These are phyloP conservation scores for Platichthys flesus DNA, from an alignment of 2,113 vertebrate species.

Conservation along the genomic window DNA sequence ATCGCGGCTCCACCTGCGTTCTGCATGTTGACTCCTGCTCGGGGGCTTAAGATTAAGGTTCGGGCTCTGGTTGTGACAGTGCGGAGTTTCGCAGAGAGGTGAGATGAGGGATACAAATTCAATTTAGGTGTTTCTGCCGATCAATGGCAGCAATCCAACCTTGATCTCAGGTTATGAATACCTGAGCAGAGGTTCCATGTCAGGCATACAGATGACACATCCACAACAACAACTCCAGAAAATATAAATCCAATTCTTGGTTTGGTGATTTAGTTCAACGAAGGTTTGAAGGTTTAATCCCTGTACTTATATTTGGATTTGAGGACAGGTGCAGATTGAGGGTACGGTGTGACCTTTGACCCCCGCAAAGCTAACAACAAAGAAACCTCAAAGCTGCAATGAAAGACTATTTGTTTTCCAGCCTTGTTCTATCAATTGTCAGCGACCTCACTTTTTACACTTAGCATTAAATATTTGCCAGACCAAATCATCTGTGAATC, in stretches of 20 bases:
- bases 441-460: too few species aligned
- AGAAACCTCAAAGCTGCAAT: too few species aligned
- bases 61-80: constrained; percentile 32
- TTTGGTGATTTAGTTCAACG: not conserved
- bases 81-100: constrained; percentile 51
- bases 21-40: constrained; percentile 12
- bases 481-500: not conserved
- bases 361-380: too few species aligned
- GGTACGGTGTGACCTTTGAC: too few species aligned
- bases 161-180: constrained; percentile 81
- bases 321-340: not conserved
- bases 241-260: not conserved
- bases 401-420: too few species aligned
- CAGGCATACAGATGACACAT: constrained; percentile 53
- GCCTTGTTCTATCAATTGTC: too few species aligned
- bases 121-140: constrained; percentile 75
- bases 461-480: too few species aligned
- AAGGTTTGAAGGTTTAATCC: not conserved
- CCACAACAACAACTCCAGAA: not conserved
- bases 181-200: constrained; percentile 67
- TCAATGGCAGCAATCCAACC: constrained; percentile 80
- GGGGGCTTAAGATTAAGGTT: constrained; percentile 51
- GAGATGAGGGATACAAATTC: constrained; percentile 80
- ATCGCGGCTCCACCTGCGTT: constrained; percentile 3
- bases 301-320: not conserved